Conservation (phyloP, 37 sponge, comb jelly and placozoan genomes). For the Diacarnus erythraeanus region DNA sequence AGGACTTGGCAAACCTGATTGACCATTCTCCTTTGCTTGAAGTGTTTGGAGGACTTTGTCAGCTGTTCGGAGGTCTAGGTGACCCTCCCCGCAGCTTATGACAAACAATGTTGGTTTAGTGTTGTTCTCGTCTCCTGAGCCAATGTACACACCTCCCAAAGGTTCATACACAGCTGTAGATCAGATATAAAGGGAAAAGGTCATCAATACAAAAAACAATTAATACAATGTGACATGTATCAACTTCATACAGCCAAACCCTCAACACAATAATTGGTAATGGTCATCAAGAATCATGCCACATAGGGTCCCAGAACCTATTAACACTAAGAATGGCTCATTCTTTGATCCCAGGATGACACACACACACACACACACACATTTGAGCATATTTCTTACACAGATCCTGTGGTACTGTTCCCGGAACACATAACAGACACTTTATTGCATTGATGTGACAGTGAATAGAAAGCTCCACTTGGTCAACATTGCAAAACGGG, state of each 20-base stretch:
- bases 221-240: too few species aligned
- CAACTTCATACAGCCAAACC: too few species aligned
- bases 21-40: conserved; percentile 51
- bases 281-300: too few species aligned
- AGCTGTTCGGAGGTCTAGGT: conserved; percentile 78
- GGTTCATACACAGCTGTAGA: conserved; percentile 60
- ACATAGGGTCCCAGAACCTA: too few species aligned
- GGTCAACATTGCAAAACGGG: conserved; percentile 81
- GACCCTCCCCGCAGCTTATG: conserved; percentile 82
- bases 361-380: too few species aligned
- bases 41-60: conserved; percentile 65
- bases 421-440: conserved; percentile 69
- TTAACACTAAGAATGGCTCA: too few species aligned
- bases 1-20: conserved; percentile 67
- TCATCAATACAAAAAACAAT: too few species aligned
- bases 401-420: conserved; percentile 37
- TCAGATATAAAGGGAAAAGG: too few species aligned
- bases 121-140: conserved; percentile 24
- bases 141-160: conserved; percentile 46
- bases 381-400: not conserved
- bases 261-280: too few species aligned
- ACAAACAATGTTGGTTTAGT: conserved; percentile 69
- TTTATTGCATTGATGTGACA: conserved; percentile 71
- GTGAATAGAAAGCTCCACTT: conserved; percentile 73
- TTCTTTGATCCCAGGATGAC: too few species aligned